Conservation (phyloP, 2,113 vertebrate genomes). For the Steatornis caripensis region DNA sequence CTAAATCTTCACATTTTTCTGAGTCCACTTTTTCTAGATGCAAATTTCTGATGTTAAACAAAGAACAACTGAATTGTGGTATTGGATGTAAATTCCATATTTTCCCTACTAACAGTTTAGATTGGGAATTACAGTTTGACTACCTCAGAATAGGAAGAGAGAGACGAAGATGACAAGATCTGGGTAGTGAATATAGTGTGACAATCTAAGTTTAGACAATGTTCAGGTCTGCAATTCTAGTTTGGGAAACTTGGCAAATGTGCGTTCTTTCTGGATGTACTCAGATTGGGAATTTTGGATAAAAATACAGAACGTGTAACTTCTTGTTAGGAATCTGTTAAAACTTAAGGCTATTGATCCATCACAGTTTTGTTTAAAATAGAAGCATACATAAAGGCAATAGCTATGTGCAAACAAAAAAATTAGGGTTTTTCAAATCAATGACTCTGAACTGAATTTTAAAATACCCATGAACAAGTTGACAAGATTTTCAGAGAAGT, state of each 20-base stretch:
- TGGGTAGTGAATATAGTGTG: background rate
- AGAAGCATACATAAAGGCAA: background rate
- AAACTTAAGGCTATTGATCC: background rate
- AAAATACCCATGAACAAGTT: background rate
- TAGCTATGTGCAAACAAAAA: background rate
- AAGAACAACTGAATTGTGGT: background rate
- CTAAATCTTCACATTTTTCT: background rate
- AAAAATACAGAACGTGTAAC: background rate
- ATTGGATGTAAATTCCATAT: background rate
- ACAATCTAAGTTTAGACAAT: background rate
- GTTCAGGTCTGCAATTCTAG: background rate
- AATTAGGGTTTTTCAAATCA: background rate
- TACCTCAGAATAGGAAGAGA: background rate
- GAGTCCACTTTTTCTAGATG: background rate
- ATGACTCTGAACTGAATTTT: background rate
- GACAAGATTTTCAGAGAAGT: background rate
- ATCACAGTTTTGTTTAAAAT: conserved; percentile 8
- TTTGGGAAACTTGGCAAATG: background rate
- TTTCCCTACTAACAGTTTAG: background rate
- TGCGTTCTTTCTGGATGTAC: background rate
- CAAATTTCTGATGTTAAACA: background rate
- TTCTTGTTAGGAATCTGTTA: conserved; percentile 8
- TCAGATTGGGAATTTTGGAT: background rate
- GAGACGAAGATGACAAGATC: background rate
- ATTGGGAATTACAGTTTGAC: background rate